These are phyloP conservation scores for Lepus europaeus DNA, from an alignment of 2,113 vertebrate genomes.

Conservation along the genomic window DNA sequence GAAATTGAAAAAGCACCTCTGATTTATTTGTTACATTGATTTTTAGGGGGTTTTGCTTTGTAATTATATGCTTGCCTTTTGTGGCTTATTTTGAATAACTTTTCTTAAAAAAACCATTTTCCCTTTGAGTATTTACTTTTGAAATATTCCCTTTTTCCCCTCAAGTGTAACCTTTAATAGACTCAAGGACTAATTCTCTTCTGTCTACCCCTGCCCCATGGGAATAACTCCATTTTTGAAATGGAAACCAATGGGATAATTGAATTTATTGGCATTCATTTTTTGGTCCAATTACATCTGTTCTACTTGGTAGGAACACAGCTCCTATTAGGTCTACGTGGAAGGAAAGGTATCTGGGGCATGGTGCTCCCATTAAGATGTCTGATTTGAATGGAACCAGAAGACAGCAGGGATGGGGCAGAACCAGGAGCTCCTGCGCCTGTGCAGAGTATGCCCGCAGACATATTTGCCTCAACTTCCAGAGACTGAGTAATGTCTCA, in stretches of 20 bases:
- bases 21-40: neutral
- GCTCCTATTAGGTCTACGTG: neutral
- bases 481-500: neutral
- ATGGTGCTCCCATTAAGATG: neutral
- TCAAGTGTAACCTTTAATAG: slow-evolving; percentile 26
- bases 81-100: slow-evolving; percentile 38
- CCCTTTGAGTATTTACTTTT: slow-evolving; percentile 43
- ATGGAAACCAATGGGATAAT: neutral
- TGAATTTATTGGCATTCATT: slow-evolving; percentile 32
- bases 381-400: neutral
- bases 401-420: neutral
- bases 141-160: neutral
- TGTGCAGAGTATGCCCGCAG: neutral
- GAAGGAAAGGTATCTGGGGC: neutral
- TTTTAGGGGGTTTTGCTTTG: neutral
- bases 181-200: slow-evolving; percentile 21
- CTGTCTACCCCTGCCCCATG: neutral
- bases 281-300: neutral
- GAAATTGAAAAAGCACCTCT: slow-evolving; percentile 37
- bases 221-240: slow-evolving; percentile 36
- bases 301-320: neutral
- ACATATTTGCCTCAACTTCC: neutral
- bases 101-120: neutral
- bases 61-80: neutral
- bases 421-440: neutral